Conservation (phyloP, 2,113 vertebrate species). For the Piprites chloris region DNA sequence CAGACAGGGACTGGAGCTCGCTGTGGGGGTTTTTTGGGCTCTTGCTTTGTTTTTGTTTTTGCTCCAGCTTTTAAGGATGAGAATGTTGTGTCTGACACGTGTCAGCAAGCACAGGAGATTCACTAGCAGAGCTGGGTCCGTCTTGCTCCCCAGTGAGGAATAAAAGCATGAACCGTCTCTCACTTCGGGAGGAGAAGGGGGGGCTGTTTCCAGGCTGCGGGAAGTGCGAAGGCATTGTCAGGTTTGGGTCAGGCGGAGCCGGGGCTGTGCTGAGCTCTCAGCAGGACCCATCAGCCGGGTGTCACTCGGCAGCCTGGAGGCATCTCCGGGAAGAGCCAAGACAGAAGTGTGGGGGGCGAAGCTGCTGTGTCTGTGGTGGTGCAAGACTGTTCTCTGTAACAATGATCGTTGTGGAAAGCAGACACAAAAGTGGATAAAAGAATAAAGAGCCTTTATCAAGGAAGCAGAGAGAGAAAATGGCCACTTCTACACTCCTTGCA, state of each 20-base stretch:
- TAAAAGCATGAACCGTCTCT: constrained; percentile 38
- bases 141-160: constrained; percentile 14
- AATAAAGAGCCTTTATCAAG: background rate
- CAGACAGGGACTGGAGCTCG: constrained; percentile 11
- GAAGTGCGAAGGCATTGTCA: constrained; percentile 21
- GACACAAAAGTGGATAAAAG: background rate
- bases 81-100: constrained; percentile 38
- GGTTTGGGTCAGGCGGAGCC: constrained; percentile 13
- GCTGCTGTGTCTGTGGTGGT: background rate
- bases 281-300: background rate
- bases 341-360: background rate
- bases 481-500: background rate
- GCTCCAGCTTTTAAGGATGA: constrained; percentile 38
- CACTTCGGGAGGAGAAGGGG: constrained; percentile 15
- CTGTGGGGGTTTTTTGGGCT: background rate
- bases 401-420: background rate
- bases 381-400: background rate
- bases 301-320: constrained; percentile 13
- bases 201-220: background rate
- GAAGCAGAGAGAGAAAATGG: background rate
- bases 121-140: background rate
- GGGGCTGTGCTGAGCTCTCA: too few species aligned
- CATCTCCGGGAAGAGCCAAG: background rate
- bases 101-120: constrained; percentile 13
- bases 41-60: constrained; percentile 28